Evolutionary conservation across 1,140 invertebrate genomes (phyloP), one percentile per base, ranked within the genome.

Genomic region (Eumeta japonica): DNA sequence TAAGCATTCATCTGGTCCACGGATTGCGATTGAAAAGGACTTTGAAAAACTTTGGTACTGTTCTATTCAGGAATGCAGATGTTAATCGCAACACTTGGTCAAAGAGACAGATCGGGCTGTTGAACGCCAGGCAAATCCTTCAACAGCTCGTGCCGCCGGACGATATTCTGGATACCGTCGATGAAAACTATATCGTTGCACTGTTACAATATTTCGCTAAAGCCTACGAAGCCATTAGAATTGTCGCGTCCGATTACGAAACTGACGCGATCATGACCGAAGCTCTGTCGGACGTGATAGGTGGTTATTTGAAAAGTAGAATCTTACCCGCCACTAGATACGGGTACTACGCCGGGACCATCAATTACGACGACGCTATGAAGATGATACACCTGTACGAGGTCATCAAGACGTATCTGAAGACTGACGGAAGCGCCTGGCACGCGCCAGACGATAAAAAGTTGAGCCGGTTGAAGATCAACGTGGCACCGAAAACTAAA

Each of bases 241-340:
- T 34, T 28, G 58, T 61, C 39, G 39, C 52, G 5, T 12, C 12
- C 2, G 50, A 56, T 35, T 17, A 35, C 9, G 35, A 43, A 35
- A 20, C 46, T 7, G 39, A 51, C 19, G 46, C 45, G 14, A 45
- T 62, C 0, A 51, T 73, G 48, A 54, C 57, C 3, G 46, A 39
- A 10, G 65, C 65, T 3, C 39, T 63, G 1, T 63, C 61, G 0
- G 68, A 73, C 39, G 50, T 43, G 3, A 31, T 70, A 9, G 68
- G 65, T 30, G 66, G 68, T 3, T 71, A 63, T 33, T 27, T 71
- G 2, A 68, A 67, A 50, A 37, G 53, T 4, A 63, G 57, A 55
- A 45, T 59, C 2, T 33, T 71, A 17, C 68, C 68, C 0, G 43
- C 66, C 3, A 55, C 61, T 3, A 71, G 65, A 45, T 52, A 58